phyloP scores from a whole-genome alignment of 2,113 vertebrate genomes.

The Callospermophilus lateralis region DNA sequence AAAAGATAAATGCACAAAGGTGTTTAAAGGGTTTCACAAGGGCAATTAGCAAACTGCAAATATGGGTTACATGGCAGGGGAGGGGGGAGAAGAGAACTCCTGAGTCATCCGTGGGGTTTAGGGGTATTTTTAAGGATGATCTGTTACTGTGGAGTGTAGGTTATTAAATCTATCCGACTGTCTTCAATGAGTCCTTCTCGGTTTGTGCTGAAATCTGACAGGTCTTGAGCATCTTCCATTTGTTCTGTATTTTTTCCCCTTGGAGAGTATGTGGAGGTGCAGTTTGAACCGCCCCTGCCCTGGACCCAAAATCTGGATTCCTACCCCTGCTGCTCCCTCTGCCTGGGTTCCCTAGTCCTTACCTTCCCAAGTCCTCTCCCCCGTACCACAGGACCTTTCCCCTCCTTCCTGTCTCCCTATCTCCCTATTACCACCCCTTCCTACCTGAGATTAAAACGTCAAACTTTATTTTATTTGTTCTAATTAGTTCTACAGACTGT shows the following conservation, averaged over 20 bases:
- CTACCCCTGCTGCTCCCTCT: not conserved
- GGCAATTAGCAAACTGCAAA: not conserved
- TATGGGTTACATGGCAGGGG: too few relatives aligned
- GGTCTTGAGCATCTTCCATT: not conserved
- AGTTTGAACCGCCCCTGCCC: not conserved
- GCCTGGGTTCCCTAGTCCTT: too few relatives aligned
- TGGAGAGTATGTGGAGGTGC: not conserved
- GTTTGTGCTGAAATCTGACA: not conserved
- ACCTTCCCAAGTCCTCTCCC: not conserved
- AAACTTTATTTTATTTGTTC: too few relatives aligned
- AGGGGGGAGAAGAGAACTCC: not conserved
- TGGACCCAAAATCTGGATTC: not conserved
- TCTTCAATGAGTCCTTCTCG: not conserved
- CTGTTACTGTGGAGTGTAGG: not conserved
- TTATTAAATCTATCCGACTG: not conserved
- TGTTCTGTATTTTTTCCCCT: not conserved
- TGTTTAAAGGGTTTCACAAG: not conserved
- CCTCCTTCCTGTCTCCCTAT: not conserved
- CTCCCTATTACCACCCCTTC: not conserved
- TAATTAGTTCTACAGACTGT: too few relatives aligned
- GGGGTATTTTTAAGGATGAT: not conserved
- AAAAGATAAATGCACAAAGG: not conserved
- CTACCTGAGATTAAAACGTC: not conserved
- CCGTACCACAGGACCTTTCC: accelerated
- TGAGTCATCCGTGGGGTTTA: not conserved